phyloP scores from a whole-genome alignment of 1,140 invertebrate species.

The Maconellicoccus hirsutus region DNA sequence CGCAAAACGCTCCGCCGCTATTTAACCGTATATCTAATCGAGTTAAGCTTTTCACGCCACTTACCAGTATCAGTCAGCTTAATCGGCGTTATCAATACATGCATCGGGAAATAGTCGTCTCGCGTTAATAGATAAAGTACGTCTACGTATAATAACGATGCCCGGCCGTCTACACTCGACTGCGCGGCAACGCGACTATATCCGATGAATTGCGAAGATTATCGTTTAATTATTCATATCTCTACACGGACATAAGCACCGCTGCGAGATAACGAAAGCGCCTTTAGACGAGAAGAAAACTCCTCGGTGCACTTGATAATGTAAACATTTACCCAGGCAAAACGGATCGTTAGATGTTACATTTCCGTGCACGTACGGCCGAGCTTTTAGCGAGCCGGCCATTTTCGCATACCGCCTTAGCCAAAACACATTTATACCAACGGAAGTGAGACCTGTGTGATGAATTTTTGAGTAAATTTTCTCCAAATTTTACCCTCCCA shows the following conservation, averaged over 20 bases:
- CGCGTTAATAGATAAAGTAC: neutral
- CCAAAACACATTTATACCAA: too few species aligned
- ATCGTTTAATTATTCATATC: slow-evolving; percentile 6
- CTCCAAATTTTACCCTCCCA: too few species aligned
- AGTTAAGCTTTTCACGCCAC: too few species aligned
- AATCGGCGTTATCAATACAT: neutral
- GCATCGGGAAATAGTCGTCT: neutral
- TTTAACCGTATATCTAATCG: too few species aligned
- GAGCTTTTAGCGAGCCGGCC: neutral
- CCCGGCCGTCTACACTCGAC: neutral
- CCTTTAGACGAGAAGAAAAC: neutral
- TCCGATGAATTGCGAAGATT: neutral
- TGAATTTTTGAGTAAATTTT: too few species aligned
- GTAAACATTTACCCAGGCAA: neutral
- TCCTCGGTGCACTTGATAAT: slow-evolving; percentile 4
- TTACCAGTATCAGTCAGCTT: neutral
- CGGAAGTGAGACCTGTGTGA: too few species aligned
- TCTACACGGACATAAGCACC: neutral
- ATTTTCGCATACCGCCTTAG: too few species aligned
- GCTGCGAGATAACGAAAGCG: too few species aligned
- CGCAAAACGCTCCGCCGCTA: too few species aligned
- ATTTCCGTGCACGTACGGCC: neutral
- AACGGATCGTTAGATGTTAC: neutral
- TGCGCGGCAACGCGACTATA: neutral
- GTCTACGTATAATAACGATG: neutral